phyloP scores from a whole-genome alignment of 2,113 vertebrate genomes.

The Merops nubicus region DNA sequence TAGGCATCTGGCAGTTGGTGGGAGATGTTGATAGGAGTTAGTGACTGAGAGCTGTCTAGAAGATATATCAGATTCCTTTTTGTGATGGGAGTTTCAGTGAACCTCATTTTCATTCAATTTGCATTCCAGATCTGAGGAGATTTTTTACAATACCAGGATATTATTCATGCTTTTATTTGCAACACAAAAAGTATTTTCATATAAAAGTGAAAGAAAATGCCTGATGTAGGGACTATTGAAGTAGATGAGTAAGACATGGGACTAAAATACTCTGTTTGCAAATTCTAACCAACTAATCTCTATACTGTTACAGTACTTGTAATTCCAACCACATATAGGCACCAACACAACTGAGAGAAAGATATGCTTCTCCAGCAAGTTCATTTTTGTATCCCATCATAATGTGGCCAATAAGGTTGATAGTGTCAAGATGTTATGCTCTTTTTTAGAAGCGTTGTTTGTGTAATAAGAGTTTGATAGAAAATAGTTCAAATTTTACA shows the following conservation, averaged over 20 bases:
- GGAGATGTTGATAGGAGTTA: constrained; percentile 24
- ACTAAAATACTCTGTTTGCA: background rate
- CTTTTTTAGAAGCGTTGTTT: background rate
- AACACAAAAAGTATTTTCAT: background rate
- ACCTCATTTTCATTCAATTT: background rate
- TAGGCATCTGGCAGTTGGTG: constrained; percentile 23
- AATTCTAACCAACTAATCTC: background rate
- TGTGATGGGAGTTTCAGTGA: background rate
- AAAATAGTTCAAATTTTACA: background rate
- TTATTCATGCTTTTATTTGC: background rate
- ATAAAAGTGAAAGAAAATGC: background rate
- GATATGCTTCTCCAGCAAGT: background rate
- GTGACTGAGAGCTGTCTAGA: background rate
- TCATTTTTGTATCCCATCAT: background rate
- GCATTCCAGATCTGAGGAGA: background rate
- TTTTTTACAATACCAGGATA: background rate
- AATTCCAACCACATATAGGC: background rate
- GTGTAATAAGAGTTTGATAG: background rate
- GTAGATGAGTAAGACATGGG: background rate
- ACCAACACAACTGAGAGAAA: background rate
- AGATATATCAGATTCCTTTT: background rate
- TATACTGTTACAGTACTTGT: background rate
- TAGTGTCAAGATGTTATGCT: background rate
- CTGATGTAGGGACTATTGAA: background rate
- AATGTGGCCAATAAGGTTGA: background rate